Evolutionary conservation across 2,113 vertebrate species (phyloP).

Genomic region (Microtus richardsoni): DNA sequence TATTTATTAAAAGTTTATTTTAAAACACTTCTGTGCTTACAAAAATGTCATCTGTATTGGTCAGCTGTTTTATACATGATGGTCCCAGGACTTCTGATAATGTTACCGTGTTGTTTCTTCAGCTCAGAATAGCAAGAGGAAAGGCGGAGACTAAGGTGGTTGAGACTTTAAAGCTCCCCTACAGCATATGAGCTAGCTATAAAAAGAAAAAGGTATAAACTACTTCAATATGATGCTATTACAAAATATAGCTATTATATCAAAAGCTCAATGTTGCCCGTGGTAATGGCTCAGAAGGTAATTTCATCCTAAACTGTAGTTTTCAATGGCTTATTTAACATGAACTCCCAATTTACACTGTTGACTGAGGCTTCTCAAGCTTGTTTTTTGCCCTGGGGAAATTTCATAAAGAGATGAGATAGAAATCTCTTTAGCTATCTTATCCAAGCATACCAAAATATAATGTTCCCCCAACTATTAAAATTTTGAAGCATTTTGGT

Average conservation of each 20-base stretch:
- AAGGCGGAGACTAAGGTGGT: background rate
- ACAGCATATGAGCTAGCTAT: slow-evolving; percentile 32
- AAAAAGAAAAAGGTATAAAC: slow-evolving; percentile 47
- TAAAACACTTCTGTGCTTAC: background rate
- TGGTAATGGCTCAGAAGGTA: slow-evolving; percentile 64
- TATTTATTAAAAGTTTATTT: background rate
- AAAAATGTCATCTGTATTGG: background rate
- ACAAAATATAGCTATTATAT: slow-evolving; percentile 65
- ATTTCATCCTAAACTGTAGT: slow-evolving; percentile 71
- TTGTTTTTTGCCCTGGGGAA: slow-evolving; percentile 68
- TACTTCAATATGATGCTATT: slow-evolving; percentile 55
- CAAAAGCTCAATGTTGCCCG: slow-evolving; percentile 39
- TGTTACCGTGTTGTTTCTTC: slow-evolving; percentile 29
- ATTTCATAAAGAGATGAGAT: slow-evolving; percentile 66
- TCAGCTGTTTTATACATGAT: background rate
- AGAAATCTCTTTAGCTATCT: slow-evolving; percentile 58
- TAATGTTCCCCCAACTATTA: slow-evolving; percentile 49
- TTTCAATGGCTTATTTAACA: slow-evolving; percentile 81
- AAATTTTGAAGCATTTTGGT: slow-evolving; percentile 48
- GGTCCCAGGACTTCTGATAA: background rate
- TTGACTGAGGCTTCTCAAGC: slow-evolving; percentile 74
- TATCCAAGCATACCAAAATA: slow-evolving; percentile 64
- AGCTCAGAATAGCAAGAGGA: slow-evolving; percentile 34
- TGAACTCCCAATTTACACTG: slow-evolving; percentile 67
- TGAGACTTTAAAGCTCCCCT: slow-evolving; percentile 33